Base-by-base conservation (phyloP, 2,888 invertebrate genomes). In the Hypsopygia costalis region DNA sequence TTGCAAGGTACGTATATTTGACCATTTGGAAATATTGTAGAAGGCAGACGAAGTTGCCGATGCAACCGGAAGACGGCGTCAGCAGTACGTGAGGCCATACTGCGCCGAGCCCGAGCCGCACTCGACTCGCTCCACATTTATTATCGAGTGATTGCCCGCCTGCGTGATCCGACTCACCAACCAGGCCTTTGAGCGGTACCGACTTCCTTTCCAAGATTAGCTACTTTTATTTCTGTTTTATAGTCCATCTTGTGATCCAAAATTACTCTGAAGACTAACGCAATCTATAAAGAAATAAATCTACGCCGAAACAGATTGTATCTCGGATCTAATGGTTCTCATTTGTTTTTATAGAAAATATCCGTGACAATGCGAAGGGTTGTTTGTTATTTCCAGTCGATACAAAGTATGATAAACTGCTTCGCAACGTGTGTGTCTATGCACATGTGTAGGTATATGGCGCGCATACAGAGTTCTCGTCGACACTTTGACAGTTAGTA, bases 401-500 rank as follows among this genome's bases (percentile, higher is more conserved):
- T 55, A 57, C 47, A 51, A 62, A 58, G 67, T 58, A 65, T 69
- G 61, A 66, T 59, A 52, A 62, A 65, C 56, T 58, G 58, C 54
- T 57, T 40, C 55, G 47, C 49, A 54, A 47, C 46, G 49, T 41
- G 47, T 52, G 49, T 41, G 47, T 52, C 40, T 52, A 52, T 57
- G 53, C 49, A 49, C 52, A 54, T 44, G 48, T 53, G 49, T 56
- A 51, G 55, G 51, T 51, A 51, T 57, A 55, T 42, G 50, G 41
- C 52, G 54, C 54, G 59, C 53, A 50, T 51, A 63, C 70, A 72
- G 74, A 72, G 72, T 75, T 72, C 67, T 73, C 68, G 69, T 56
- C 73, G 81, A 80, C 78, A 81, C 74, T 81, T 83, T 83, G 87
- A 85, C 86, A 86, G 83, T 83, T 86, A 82, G 83, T 83, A 81